Conservation (phyloP, 2,888 invertebrate genomes). For the Meiosimyza platycephala region DNA sequence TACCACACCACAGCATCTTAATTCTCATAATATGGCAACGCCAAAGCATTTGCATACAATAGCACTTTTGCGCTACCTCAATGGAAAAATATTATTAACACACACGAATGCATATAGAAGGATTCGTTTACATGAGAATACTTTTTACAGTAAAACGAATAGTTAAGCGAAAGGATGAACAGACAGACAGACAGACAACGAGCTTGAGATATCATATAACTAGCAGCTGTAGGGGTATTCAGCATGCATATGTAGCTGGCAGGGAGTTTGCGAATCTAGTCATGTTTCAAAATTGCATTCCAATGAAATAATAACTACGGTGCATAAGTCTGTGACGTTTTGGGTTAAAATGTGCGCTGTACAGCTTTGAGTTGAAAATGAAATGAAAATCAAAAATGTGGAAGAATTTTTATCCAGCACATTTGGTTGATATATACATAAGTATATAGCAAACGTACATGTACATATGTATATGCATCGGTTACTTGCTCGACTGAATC, state of each 20-base stretch:
- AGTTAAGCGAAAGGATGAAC: neutral
- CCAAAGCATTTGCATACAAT: neutral
- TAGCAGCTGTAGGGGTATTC: too few relatives aligned
- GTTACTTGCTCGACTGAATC: slow-evolving; percentile 10
- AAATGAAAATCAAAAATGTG: neutral
- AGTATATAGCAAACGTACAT: too few relatives aligned
- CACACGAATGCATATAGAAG: neutral
- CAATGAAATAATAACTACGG: slow-evolving; percentile 12
- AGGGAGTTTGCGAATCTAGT: neutral
- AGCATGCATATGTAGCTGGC: neutral
- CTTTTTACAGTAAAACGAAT: slow-evolving; percentile 11
- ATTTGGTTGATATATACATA: neutral
- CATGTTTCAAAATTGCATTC: slow-evolving; percentile 29
- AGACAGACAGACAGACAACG: neutral
- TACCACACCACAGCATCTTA: too few relatives aligned
- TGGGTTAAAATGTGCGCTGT: neutral
- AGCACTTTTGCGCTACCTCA: neutral
- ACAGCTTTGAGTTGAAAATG: neutral
- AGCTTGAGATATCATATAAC: slow-evolving; percentile 1
- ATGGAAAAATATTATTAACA: slow-evolving; percentile 17
- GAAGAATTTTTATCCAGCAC: slow-evolving; percentile 9
- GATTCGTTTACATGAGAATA: slow-evolving; percentile 7
- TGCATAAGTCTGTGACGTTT: slow-evolving; percentile 4
- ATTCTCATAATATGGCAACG: neutral
- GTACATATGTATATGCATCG: neutral